phyloP scores from a whole-genome alignment of 2,888 invertebrate species.

The Caenorhabditis wallacei region DNA sequence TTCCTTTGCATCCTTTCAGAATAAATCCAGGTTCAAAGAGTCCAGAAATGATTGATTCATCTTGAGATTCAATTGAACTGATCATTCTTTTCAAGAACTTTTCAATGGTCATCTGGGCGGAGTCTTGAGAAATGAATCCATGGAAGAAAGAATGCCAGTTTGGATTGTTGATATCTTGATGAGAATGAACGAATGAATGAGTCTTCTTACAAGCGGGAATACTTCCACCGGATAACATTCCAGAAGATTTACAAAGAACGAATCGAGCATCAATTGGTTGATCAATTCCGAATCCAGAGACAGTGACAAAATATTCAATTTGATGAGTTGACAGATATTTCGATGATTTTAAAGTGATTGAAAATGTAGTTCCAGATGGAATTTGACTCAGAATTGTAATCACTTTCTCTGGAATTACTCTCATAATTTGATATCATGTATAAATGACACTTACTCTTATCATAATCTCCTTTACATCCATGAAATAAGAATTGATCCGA shows the following conservation, averaged over 20 bases:
- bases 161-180: too few species aligned
- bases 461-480: background rate
- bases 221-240: background rate
- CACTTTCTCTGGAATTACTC: background rate
- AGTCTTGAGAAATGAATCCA: background rate
- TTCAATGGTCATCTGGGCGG: background rate
- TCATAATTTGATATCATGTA: background rate
- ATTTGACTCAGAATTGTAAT: background rate
- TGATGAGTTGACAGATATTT: background rate
- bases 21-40: conserved; percentile 1
- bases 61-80: background rate
- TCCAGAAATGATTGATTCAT: background rate
- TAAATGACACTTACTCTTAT: background rate
- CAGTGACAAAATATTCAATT: background rate
- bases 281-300: background rate
- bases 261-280: background rate
- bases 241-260: background rate
- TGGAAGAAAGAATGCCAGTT: too few species aligned
- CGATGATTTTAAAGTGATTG: background rate
- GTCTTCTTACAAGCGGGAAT: background rate
- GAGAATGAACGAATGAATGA: too few species aligned
- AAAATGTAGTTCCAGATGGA: background rate
- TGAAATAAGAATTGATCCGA: background rate
- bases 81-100: background rate
- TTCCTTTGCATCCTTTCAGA: conserved; percentile 22